Conservation (phyloP, 2,797 vertebrate species). For the Halcyon chelicuti region DNA sequence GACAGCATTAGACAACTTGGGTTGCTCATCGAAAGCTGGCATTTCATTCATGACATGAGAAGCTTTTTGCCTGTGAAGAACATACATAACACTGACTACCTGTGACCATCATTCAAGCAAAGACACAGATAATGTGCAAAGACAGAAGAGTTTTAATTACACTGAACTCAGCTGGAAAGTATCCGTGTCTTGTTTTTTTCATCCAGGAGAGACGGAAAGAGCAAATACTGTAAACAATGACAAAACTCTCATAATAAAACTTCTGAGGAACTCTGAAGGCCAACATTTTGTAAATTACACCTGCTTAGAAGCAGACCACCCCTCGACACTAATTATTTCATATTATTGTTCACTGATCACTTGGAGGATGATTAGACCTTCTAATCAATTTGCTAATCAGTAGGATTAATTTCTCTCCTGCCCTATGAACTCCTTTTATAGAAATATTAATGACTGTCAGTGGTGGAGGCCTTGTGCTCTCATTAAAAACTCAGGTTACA, state of each 20-base stretch:
- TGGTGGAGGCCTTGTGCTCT: neutral
- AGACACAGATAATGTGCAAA: neutral
- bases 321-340: slow-evolving; percentile 64
- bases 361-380: slow-evolving; percentile 38
- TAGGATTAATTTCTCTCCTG: slow-evolving; percentile 53
- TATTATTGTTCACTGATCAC: slow-evolving; percentile 28
- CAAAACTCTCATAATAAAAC: slow-evolving; percentile 5
- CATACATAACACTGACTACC: neutral
- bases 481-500: neutral
- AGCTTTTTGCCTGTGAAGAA: neutral
- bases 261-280: neutral
- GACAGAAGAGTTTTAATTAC: neutral
- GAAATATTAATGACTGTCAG: slow-evolving; percentile 51
- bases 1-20: neutral
- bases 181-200: neutral
- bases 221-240: neutral
- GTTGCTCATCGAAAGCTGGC: neutral
- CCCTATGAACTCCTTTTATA: slow-evolving; percentile 11
- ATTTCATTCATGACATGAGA: neutral
- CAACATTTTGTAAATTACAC: neutral
- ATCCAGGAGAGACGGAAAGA: neutral
- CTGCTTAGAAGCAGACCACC: slow-evolving; percentile 10
- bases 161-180: neutral
- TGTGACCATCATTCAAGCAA: neutral
- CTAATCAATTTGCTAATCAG: slow-evolving; percentile 55